These are phyloP conservation scores for Leptarthrus brevirostris DNA, from an alignment of 2,888 invertebrate species.

Conservation along the genomic window DNA sequence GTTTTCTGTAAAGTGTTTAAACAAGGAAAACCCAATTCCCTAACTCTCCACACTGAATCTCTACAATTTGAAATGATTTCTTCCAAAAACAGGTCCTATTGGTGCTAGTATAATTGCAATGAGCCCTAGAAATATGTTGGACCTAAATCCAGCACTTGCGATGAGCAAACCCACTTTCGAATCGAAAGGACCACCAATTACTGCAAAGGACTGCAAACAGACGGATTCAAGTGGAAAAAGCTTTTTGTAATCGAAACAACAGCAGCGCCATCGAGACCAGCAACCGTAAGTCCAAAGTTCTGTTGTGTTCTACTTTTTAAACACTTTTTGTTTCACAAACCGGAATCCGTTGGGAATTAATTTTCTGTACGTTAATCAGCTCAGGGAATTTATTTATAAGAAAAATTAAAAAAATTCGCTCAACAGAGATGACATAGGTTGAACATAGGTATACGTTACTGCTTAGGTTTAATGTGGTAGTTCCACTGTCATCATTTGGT, in stretches of 20 bases:
- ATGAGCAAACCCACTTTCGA: constrained; percentile 67
- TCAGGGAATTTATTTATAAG: too few species aligned
- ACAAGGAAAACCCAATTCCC: constrained; percentile 9
- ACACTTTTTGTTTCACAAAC: too few species aligned
- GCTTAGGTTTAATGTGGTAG: too few species aligned
- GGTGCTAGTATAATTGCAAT: constrained; percentile 68
- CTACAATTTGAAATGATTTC: constrained; percentile 35
- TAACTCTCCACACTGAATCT: neutral
- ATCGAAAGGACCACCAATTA: constrained; percentile 58
- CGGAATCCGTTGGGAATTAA: too few species aligned
- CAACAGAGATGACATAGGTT: too few species aligned
- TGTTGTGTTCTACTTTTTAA: constrained; percentile 10
- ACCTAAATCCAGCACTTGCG: constrained; percentile 66
- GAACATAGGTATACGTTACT: too few species aligned
- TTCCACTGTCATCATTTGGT: neutral
- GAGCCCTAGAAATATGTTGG: constrained; percentile 66
- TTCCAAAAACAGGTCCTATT: constrained; percentile 63
- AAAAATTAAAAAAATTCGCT: too few species aligned
- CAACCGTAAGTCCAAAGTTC: constrained; percentile 30
- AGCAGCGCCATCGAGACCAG: constrained; percentile 27
- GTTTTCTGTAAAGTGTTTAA: constrained; percentile 13
- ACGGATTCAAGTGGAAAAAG: constrained; percentile 53
- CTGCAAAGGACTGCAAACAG: constrained; percentile 54
- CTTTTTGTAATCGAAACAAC: constrained; percentile 48
- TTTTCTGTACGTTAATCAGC: too few species aligned